These are phyloP conservation scores for Drosophila birchii DNA, from an alignment of 2,888 invertebrate species.

Conservation along the genomic window DNA sequence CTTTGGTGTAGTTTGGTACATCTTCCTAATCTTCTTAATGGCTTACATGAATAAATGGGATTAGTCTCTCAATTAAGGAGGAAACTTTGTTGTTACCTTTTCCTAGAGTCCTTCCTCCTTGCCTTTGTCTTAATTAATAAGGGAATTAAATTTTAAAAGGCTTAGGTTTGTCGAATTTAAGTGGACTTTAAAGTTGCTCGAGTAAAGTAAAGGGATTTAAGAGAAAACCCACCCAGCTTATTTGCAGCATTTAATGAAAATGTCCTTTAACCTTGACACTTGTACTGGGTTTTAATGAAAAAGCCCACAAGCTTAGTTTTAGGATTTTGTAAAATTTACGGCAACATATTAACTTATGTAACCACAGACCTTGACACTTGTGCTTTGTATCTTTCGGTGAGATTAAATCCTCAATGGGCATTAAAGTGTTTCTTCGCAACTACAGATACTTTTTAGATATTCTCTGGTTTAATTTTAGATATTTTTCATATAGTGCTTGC, in stretches of 20 bases:
- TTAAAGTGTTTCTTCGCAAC: slow-evolving; percentile 10
- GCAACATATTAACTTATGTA: slow-evolving; percentile 10
- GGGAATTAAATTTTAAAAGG: slow-evolving; percentile 10
- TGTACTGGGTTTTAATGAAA: not conserved
- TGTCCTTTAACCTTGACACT: not conserved
- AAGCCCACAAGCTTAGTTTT: not conserved
- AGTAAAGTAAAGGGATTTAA: not conserved
- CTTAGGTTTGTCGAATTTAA: not conserved
- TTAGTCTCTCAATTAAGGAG: slow-evolving; percentile 50
- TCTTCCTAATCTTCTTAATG: slow-evolving; percentile 66
- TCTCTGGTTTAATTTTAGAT: slow-evolving; percentile 28
- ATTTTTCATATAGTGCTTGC: slow-evolving; percentile 21
- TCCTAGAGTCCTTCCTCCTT: not conserved
- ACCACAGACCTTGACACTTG: slow-evolving; percentile 6
- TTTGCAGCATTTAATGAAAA: not conserved
- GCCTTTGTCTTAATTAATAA: slow-evolving; percentile 5
- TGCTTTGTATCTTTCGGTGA: not conserved
- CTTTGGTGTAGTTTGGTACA: slow-evolving; percentile 21
- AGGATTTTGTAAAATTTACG: not conserved
- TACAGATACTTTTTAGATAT: slow-evolving; percentile 14
- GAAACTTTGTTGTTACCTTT: slow-evolving; percentile 27
- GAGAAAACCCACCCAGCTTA: not conserved
- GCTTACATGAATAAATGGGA: slow-evolving; percentile 63
- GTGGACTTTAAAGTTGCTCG: slow-evolving; percentile 4
- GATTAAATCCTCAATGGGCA: slow-evolving; percentile 30